Percentiles rank a stretch among this genome's conserved stretches.
Evolutionary conservation across 2,113 vertebrate genomes (phyloP).

Genomic region (Chamaea fasciata): DNA sequence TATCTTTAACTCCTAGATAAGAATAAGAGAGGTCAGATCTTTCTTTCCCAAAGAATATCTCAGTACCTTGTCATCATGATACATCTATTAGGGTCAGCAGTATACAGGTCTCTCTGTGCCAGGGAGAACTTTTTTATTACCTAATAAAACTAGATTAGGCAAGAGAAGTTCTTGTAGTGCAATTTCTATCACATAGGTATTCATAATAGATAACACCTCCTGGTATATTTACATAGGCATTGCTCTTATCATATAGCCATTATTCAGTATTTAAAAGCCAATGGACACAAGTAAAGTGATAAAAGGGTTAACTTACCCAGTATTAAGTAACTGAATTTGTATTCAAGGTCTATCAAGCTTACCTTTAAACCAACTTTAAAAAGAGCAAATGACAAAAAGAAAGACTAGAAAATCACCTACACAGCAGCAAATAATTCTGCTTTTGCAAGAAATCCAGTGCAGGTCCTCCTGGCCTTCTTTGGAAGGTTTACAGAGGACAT

Average conservation of each 20-base stretch:
- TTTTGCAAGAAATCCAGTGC: not conserved
- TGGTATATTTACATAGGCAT: not conserved
- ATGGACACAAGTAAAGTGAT: not conserved
- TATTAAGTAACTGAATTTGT: conserved; percentile 18
- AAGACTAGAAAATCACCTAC: not conserved
- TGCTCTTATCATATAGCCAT: not conserved
- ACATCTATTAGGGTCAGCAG: not conserved
- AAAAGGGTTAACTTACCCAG: not conserved
- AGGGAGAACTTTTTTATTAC: conserved; percentile 42
- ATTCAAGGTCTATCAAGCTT: not conserved
- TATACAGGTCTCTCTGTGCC: not conserved
- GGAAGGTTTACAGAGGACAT: not conserved
- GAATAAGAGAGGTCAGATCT: not conserved
- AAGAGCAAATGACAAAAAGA: not conserved
- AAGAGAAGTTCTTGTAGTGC: conserved; percentile 36
- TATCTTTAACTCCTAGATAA: not conserved
- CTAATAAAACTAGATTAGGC: conserved; percentile 46
- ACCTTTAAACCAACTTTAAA: conserved; percentile 36
- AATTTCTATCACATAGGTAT: not conserved
- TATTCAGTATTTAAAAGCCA: conserved; percentile 4
- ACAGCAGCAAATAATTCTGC: not conserved
- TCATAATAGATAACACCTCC: not conserved
- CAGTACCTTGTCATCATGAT: not conserved
- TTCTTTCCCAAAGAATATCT: conserved; percentile 18
- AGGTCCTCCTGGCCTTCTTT: not conserved